Conservation (phyloP, 2,888 invertebrate genomes). For the Minunthozetes semirufus region DNA sequence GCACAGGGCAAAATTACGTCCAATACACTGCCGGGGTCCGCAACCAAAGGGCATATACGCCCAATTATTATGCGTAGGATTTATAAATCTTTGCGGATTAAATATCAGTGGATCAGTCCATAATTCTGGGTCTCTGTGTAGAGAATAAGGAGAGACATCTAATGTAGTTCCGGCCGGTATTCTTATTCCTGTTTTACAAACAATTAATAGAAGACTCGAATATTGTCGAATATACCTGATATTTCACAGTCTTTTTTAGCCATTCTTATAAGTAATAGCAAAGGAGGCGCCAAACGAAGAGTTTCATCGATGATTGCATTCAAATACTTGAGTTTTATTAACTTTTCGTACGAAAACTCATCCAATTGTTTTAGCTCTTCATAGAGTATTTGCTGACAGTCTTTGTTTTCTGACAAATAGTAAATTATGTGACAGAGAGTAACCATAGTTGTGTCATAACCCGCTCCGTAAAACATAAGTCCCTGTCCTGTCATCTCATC, state of each 20-base stretch:
- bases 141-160: conserved; percentile 36
- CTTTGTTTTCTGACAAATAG: conserved; percentile 38
- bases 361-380: conserved; percentile 50
- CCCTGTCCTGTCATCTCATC: conserved; percentile 32
- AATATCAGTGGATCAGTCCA: conserved; percentile 40
- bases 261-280: conserved; percentile 1
- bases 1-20: conserved; percentile 8
- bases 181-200: conserved; percentile 32
- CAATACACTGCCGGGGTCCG: conserved; percentile 10
- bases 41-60: conserved; percentile 29
- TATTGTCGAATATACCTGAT: no score
- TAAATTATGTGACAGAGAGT: conserved; percentile 51
- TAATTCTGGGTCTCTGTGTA: conserved; percentile 39
- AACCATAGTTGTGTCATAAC: conserved; percentile 48
- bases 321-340: conserved; percentile 32
- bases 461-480: conserved; percentile 29
- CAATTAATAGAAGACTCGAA: neutral
- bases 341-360: neutral
- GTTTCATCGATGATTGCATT: conserved; percentile 40
- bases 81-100: conserved; percentile 40
- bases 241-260: no score
- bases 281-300: conserved; percentile 35
- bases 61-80: conserved; percentile 5
- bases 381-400: conserved; percentile 32
- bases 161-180: conserved; percentile 37